Evolutionary conservation across 2,113 vertebrate genomes (phyloP).

Genomic region (Albula glossodonta): DNA sequence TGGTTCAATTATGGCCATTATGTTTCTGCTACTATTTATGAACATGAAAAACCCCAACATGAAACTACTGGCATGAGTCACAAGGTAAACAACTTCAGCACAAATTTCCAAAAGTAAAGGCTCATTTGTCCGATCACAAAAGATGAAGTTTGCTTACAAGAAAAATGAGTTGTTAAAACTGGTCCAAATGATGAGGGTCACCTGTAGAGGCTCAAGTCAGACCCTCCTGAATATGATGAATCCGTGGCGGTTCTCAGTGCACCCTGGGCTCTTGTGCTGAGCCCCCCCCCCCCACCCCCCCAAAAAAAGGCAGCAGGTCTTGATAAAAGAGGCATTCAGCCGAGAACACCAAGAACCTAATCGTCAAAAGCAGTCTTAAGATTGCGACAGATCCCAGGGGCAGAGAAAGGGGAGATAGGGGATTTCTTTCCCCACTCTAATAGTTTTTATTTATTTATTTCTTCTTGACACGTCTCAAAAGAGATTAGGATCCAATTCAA

Average conservation of each 20-base stretch:
- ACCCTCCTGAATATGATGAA: conserved; percentile 37
- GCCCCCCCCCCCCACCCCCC: conserved; percentile 25
- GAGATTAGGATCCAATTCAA: conserved; percentile 54
- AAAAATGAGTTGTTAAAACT: conserved; percentile 49
- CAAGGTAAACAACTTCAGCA: neutral
- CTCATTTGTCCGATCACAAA: neutral
- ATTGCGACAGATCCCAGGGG: conserved; percentile 58
- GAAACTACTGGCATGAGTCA: neutral
- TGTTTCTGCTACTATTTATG: too few species aligned
- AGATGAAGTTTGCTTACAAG: neutral
- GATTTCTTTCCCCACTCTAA: conserved; percentile 49
- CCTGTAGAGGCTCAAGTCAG: conserved; percentile 44
- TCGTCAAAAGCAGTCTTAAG: conserved; percentile 59
- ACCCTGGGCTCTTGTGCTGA: conserved; percentile 37
- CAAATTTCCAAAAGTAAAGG: neutral
- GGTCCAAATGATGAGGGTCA: conserved; percentile 51
- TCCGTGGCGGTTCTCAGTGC: neutral
- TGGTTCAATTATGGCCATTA: neutral
- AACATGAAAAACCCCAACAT: neutral
- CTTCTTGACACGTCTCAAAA: conserved; percentile 45
- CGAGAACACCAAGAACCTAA: conserved; percentile 65
- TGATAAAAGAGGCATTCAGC: conserved; percentile 66
- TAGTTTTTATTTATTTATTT: conserved; percentile 51
- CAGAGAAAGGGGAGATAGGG: conserved; percentile 43
- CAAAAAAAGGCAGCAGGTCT: conserved; percentile 45